A percentile compares a stretch with the other conserved stretches of the same genome.
phyloP scores from a whole-genome alignment of 2,888 invertebrate genomes.

The Eupithecia pulchellata region DNA sequence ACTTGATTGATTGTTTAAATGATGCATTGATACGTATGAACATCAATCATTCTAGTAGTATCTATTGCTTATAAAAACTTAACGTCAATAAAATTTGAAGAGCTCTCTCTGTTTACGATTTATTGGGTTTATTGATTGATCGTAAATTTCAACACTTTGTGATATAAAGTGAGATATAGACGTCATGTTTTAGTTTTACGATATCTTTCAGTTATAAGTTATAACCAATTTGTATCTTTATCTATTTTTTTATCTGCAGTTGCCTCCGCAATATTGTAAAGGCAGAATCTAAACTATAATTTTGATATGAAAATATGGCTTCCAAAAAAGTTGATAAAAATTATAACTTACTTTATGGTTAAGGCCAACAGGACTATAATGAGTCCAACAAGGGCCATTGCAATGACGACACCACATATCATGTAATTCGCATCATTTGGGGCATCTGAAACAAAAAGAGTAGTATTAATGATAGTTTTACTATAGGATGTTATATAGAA shows the following conservation, averaged over 20 bases:
- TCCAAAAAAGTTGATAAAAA: background rate
- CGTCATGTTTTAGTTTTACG: constrained; percentile 18
- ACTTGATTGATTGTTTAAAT: background rate
- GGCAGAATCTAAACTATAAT: background rate
- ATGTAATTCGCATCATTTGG: constrained; percentile 93
- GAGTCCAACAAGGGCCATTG: constrained; percentile 92
- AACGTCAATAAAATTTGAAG: constrained; percentile 50
- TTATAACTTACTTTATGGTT: constrained; percentile 89
- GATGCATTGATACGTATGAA: constrained; percentile 7
- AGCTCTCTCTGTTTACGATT: constrained; percentile 47
- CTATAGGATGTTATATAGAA: background rate
- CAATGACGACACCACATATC: constrained; percentile 93
- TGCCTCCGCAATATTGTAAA: background rate
- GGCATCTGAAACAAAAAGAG: constrained; percentile 89
- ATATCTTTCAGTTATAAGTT: background rate
- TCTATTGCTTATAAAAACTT: constrained; percentile 45
- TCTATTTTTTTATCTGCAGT: background rate
- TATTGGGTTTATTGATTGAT: constrained; percentile 53
- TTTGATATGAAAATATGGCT: background rate
- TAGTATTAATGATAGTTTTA: background rate
- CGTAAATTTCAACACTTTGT: constrained; percentile 50
- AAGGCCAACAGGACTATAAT: constrained; percentile 92
- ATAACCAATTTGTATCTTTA: background rate
- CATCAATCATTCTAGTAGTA: constrained; percentile 47
- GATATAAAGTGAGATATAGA: constrained; percentile 9